Evolutionary conservation across 2,888 invertebrate genomes (phyloP), one percentile per base, ranked within the genome.

Genomic region (Clanis bilineata): DNA sequence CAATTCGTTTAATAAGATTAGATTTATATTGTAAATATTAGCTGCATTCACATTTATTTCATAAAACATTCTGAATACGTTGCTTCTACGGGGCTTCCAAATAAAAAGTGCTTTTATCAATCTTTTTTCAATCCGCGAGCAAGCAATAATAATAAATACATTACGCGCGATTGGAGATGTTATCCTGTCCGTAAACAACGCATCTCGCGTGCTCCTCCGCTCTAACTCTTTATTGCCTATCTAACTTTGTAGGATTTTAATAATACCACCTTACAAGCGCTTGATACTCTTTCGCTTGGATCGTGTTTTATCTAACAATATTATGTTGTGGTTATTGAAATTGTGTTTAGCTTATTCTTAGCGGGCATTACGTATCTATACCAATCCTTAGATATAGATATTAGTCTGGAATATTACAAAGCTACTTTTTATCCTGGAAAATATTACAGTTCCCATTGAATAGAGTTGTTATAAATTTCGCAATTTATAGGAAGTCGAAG

Each of bases 141-240:
- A 70, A 78, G 84, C 90, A 91, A 92, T 91, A 90, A 91, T 92
- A 88, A 91, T 92, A 91, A 91, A 92, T 91, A 92, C 91, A 92
- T 92, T 92, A 91, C 92, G 89, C 84, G 74, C 88, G 86, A 92
- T 91, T 86, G 88, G 84, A 78, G 81, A 80, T 75, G 80, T 79
- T 83, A 89, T 85, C 89, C 86, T 66, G 76, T 77, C 76, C 83
- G 89, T 88, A 89, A 90, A 92, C 90, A 90, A 86, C 77, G 83
- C 79, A 79, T 79, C 82, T 76, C 78, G 70, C 75, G 71, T 70
- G 69, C 69, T 74, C 73, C 73, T 73, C 69, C 75, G 69, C 76
- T 72, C 74, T 72, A 85, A 85, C 85, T 85, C 86, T 87, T 89
- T 91, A 88, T 86, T 84, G 85, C 85, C 86, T 83, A 88, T 90